These are phyloP conservation scores for Acrossocheilus wenchowensis DNA, from an alignment of 2,797 vertebrate genomes.

Conservation along the genomic window DNA sequence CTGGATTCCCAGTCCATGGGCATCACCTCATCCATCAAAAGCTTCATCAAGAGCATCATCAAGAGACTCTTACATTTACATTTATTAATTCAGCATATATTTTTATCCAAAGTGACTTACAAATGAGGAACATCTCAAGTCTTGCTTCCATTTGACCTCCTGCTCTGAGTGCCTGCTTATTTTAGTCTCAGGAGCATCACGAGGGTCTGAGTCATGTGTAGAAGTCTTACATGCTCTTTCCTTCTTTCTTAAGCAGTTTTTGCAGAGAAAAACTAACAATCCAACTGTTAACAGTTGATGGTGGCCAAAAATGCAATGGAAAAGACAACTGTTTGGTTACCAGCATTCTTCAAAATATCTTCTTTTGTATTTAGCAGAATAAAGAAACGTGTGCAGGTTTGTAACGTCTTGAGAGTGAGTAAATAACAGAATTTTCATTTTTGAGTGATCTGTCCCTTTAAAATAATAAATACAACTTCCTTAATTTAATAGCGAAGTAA, in stretches of 20 bases:
- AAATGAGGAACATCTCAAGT: neutral
- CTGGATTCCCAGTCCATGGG: neutral
- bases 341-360: neutral
- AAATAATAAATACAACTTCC: neutral
- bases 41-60: neutral
- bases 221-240: too few relatives aligned
- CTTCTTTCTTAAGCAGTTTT: neutral
- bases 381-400: neutral
- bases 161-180: neutral
- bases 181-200: neutral
- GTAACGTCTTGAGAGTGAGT: neutral
- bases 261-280: neutral
- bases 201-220: neutral
- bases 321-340: neutral
- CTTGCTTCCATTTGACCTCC: neutral
- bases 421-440: neutral
- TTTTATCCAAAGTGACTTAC: neutral
- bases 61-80: neutral
- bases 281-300: neutral
- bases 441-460: neutral
- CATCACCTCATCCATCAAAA: neutral
- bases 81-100: neutral
- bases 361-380: neutral
- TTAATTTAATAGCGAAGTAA: neutral
- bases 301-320: neutral